These are phyloP conservation scores for Myxocyprinus asiaticus DNA, from an alignment of 2,113 vertebrate genomes.

Conservation along the genomic window DNA sequence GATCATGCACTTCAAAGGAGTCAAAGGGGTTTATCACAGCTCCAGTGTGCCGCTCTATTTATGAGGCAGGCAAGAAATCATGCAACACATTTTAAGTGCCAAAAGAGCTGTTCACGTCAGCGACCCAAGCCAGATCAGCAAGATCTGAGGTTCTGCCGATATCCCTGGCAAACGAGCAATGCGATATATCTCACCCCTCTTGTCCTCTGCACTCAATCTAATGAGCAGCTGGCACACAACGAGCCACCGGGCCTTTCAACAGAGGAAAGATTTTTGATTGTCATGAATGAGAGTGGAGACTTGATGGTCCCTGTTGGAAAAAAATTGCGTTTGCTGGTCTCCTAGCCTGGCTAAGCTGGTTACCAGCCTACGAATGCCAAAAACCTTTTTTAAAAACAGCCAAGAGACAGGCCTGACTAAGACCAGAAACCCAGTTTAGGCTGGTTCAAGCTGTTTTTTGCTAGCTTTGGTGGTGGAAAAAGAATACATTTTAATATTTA, in stretches of 20 bases:
- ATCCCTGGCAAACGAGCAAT: background rate
- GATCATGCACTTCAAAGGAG: constrained; percentile 39
- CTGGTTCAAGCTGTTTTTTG: too few species aligned
- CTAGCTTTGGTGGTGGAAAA: too few species aligned
- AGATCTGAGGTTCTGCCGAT: constrained; percentile 22
- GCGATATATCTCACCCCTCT: background rate
- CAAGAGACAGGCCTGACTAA: too few species aligned
- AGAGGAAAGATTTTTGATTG: constrained; percentile 18
- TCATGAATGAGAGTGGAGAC: background rate
- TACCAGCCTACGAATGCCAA: too few species aligned
- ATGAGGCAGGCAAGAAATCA: constrained; percentile 48
- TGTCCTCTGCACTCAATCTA: background rate
- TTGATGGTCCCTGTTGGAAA: background rate
- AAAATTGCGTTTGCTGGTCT: too few species aligned
- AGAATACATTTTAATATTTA: too few species aligned
- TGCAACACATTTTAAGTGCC: constrained; percentile 48
- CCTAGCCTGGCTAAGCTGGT: too few species aligned
- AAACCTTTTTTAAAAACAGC: too few species aligned
- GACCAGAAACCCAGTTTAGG: too few species aligned
- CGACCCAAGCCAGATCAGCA: constrained; percentile 14
- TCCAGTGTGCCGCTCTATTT: constrained; percentile 42
- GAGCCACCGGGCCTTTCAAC: constrained; percentile 18
- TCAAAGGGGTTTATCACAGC: constrained; percentile 45
- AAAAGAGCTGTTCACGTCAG: constrained; percentile 27
- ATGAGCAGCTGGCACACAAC: constrained; percentile 12